Base-by-base conservation (phyloP, 2,797 vertebrate genomes). In the Urocyon cinereoargenteus region DNA sequence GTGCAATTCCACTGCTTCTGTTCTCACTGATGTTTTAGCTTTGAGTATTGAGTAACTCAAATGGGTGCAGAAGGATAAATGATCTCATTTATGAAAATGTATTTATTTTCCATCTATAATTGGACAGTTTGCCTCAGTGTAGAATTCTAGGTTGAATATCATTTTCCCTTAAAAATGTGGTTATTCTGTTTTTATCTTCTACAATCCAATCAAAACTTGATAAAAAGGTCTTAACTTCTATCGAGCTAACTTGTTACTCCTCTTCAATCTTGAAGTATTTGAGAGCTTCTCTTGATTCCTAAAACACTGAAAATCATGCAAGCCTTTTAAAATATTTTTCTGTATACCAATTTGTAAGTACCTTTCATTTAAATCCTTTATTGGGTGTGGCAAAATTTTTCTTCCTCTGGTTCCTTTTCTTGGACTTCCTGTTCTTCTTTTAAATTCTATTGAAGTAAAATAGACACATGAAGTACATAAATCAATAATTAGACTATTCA, bases 121-220 rank as follows among this genome's bases (percentile, higher is more conserved):
- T n/a, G 28, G 11, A 45, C 6, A 64, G 15, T 70, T 86, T 79
- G 22, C 62, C 21, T 93, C 28, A 40, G 9, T 22, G 3, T 84
- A 59, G 34, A 94, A 40, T 22, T 51, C n/a, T 55, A 75, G 26
- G n/a, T 64, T 85, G n/a, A 81, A 61, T 66, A 81, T 16, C 3
- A 40, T 68, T 84, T 86, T 90, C 8, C 12, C 72, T 94, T 62
- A 73, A 13, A 77, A 94, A 91, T 66, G 21, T 68, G 2, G 10
- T 64, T 79, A 79, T 62, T 91, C 28, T 96, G 70, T 34, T 15
- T 95, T 75, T 62, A n/a, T 70, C 7, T 79, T 89, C 18, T 86
- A 62, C 40, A 84, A 78, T 34, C 4, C 61, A 90, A 78, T 34
- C 4, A 55, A 90, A 78, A 57, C 19, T n/a, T 93, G 40, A 86